These are phyloP conservation scores for Dendrolimus punctatus DNA, from an alignment of 1,140 invertebrate species.

Conservation along the genomic window DNA sequence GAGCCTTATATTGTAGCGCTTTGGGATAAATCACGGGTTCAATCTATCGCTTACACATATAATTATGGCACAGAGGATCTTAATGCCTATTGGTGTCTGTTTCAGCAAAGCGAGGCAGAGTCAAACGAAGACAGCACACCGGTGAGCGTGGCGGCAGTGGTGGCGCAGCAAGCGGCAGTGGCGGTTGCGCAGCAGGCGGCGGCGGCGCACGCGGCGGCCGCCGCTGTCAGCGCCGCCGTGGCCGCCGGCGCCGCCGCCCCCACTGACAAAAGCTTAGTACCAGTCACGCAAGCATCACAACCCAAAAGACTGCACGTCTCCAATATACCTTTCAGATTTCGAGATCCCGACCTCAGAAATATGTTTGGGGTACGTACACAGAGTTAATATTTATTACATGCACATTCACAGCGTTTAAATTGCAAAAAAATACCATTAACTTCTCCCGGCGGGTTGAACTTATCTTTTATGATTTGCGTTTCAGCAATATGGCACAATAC, in stretches of 20 bases:
- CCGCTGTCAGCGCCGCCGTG: constrained; percentile 72
- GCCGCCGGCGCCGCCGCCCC: constrained; percentile 74
- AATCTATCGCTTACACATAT: too few relatives aligned
- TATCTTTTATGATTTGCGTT: constrained; percentile 70
- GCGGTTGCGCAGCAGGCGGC: constrained; percentile 80
- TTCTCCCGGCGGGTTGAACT: not conserved
- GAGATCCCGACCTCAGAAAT: constrained; percentile 96
- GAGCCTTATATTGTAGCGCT: too few relatives aligned
- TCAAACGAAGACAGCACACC: constrained; percentile 49
- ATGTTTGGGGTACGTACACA: constrained; percentile 94
- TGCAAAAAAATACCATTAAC: constrained; percentile 16
- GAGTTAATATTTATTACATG: too few relatives aligned
- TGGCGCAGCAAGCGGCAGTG: constrained; percentile 47
- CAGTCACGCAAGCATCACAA: constrained; percentile 72
- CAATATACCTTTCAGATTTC: constrained; percentile 99
- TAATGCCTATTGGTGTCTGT: constrained; percentile 6
- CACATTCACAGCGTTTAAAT: constrained; percentile 7
- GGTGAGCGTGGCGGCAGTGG: constrained; percentile 47
- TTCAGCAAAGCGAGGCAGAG: constrained; percentile 65
- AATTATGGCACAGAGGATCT: not conserved
- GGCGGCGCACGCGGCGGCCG: constrained; percentile 78
- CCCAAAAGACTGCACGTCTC: constrained; percentile 95
- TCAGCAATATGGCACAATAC: constrained; percentile 97
- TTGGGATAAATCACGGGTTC: too few relatives aligned
- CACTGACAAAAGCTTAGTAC: constrained; percentile 52